A percentile compares a stretch with the other conserved stretches of the same genome.
These are phyloP conservation scores for Coluber constrictor DNA, from an alignment of 2,797 vertebrate species.

Conservation along the genomic window DNA sequence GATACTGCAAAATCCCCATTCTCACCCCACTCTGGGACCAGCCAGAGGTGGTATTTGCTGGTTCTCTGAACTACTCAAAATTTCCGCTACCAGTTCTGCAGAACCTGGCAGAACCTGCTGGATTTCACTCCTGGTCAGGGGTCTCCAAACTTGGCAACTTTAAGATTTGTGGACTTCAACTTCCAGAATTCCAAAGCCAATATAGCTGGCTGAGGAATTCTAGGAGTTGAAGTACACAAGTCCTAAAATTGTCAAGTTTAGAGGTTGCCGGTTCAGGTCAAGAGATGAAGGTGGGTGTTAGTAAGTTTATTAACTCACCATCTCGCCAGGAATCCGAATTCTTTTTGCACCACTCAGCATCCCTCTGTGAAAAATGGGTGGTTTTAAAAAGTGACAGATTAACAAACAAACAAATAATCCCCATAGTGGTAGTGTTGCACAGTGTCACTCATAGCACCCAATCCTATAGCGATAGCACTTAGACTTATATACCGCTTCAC, in stretches of 20 bases:
- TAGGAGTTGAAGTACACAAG: neutral
- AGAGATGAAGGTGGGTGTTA: neutral
- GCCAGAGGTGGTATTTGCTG: too few species aligned
- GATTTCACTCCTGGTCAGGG: neutral
- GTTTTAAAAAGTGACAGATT: neutral
- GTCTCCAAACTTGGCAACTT: neutral
- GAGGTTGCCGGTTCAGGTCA: neutral
- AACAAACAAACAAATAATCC: neutral
- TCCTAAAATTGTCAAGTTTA: neutral
- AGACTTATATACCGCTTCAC: too few species aligned
- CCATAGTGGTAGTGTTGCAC: too few species aligned
- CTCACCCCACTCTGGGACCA: too few species aligned
- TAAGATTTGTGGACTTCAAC: neutral
- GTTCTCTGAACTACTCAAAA: too few species aligned
- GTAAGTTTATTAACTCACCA: neutral
- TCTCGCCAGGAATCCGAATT: neutral
- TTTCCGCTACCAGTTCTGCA: too few species aligned
- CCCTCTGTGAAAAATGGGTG: neutral
- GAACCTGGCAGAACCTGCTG: too few species aligned
- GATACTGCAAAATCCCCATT: too few species aligned
- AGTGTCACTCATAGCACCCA: too few species aligned
- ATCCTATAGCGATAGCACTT: too few species aligned
- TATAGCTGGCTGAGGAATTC: neutral
- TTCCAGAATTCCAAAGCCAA: neutral
- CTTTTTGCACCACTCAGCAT: neutral